These are phyloP conservation scores for Xestia c-nigrum DNA, from an alignment of 2,888 invertebrate species.

Conservation along the genomic window DNA sequence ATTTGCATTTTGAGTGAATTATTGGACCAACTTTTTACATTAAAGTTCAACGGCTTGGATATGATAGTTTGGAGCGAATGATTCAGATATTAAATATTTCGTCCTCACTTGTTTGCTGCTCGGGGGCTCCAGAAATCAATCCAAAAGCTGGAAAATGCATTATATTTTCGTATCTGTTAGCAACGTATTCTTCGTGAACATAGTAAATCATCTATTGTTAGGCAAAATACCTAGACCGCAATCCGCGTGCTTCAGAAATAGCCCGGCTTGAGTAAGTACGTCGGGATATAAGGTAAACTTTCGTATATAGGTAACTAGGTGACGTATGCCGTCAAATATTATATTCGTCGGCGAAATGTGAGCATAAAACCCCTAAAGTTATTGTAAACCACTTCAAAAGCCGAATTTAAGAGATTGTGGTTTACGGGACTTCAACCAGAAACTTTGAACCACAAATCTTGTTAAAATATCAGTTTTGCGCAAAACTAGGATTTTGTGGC, in stretches of 20 bases:
- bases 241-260: conserved; percentile 81
- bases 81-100: conserved; percentile 71
- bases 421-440: conserved; percentile 52
- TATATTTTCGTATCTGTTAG: conserved; percentile 49
- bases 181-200: conserved; percentile 63
- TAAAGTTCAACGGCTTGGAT: conserved; percentile 74
- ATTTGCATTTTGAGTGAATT: conserved; percentile 83
- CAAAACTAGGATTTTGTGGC: conserved; percentile 31
- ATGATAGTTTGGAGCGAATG: conserved; percentile 70
- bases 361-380: conserved; percentile 73
- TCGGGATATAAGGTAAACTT: conserved; percentile 74
- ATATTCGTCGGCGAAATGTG: conserved; percentile 74
- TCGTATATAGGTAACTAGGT: conserved; percentile 64
- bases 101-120: conserved; percentile 51
- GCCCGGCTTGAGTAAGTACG: conserved; percentile 73
- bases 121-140: conserved; percentile 28
- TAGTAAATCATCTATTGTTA: conserved; percentile 78
- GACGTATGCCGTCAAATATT: conserved; percentile 70
- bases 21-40: conserved; percentile 82
- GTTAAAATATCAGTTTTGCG: conserved; percentile 46
- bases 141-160: conserved; percentile 14
- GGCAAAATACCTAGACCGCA: conserved; percentile 79
- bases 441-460: conserved; percentile 58
- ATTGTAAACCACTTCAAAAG: conserved; percentile 67
- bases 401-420: conserved; percentile 52